Evolutionary conservation across 1,140 invertebrate species (phyloP).

Genomic region (Globodera rostochiensis): DNA sequence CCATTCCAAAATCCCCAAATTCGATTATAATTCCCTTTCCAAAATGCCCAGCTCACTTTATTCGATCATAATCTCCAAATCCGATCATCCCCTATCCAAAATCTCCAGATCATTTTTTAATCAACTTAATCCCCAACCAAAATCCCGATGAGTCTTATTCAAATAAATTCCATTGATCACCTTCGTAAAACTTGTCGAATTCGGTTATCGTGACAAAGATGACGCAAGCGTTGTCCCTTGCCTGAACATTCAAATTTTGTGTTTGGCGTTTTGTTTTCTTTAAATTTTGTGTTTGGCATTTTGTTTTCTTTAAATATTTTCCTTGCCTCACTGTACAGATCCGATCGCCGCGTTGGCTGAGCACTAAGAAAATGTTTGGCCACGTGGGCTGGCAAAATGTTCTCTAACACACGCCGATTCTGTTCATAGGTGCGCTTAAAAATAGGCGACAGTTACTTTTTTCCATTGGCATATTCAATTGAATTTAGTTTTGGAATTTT

Average conservation of each 20-base stretch:
- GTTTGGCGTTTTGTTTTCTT: not conserved
- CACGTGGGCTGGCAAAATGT: slow-evolving; percentile 88
- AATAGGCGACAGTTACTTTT: not conserved
- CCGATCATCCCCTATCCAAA: not conserved
- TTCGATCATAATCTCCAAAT: too few relatives aligned
- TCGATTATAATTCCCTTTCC: not conserved
- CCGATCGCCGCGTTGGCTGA: slow-evolving; percentile 50
- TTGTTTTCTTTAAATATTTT: not conserved
- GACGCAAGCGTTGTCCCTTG: slow-evolving; percentile 83
- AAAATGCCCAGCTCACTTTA: too few relatives aligned
- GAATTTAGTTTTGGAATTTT: too few relatives aligned
- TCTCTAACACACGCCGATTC: slow-evolving; percentile 77
- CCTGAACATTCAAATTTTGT: slow-evolving; percentile 41
- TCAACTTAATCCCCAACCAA: too few relatives aligned
- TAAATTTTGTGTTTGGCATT: not conserved
- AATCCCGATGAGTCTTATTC: too few relatives aligned
- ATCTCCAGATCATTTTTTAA: not conserved
- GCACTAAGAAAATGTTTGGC: slow-evolving; percentile 81
- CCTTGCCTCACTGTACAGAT: slow-evolving; percentile 47
- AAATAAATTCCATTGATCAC: not conserved
- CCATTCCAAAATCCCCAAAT: too few relatives aligned
- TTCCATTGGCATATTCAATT: too few relatives aligned
- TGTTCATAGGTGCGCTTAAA: slow-evolving; percentile 57
- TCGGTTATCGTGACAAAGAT: slow-evolving; percentile 92
- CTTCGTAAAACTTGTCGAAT: slow-evolving; percentile 88